Conservation (phyloP, 2,113 vertebrate genomes). For the Bos javanicus region DNA sequence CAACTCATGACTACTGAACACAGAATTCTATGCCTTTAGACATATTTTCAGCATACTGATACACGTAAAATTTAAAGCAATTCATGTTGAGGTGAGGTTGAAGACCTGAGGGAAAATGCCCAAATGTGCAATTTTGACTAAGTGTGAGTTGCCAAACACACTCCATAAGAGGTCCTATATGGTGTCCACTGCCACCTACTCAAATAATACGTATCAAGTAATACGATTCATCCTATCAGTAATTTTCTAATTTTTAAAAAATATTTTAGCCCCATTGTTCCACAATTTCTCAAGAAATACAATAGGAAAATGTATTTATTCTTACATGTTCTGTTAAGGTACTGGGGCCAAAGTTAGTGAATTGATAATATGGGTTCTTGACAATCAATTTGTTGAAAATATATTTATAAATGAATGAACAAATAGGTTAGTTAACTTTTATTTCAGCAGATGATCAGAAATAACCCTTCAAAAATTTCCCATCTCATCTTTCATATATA, state of each 20-base stretch:
- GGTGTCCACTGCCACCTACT: not conserved
- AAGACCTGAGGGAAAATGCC: not conserved
- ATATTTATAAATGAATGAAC: not conserved
- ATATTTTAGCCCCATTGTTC: not conserved
- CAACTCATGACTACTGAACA: not conserved
- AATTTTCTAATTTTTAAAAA: not conserved
- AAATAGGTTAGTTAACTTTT: not conserved
- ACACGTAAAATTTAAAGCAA: not conserved
- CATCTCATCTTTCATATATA: not conserved
- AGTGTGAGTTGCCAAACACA: not conserved
- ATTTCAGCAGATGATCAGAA: not conserved
- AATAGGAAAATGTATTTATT: not conserved
- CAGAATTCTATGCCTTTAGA: not conserved
- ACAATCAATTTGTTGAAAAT: not conserved
- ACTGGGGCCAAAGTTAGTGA: not conserved
- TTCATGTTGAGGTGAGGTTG: not conserved
- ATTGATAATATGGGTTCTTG: not conserved
- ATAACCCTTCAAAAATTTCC: not conserved
- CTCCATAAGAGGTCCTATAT: not conserved
- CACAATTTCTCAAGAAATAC: not conserved
- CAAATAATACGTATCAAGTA: not conserved
- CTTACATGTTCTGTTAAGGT: not conserved
- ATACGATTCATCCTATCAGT: not conserved
- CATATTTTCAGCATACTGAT: not conserved
- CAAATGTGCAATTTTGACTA: not conserved